phyloP scores from a whole-genome alignment of 2,888 invertebrate genomes.

The Harpalus rufipes region DNA sequence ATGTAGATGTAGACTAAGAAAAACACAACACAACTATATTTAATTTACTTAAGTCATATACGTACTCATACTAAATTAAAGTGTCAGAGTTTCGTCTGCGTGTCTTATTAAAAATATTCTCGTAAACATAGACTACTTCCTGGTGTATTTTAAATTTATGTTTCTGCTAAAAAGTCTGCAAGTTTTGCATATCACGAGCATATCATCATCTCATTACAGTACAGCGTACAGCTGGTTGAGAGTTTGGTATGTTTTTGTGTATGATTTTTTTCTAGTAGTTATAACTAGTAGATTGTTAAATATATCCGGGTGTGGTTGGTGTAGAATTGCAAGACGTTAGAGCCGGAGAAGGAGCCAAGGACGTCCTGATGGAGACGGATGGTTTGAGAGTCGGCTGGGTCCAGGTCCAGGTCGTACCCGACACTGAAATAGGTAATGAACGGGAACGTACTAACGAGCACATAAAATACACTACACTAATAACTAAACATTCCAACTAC shows the following conservation, averaged over 20 bases:
- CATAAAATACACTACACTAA: conserved; percentile 1
- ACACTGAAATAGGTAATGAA: conserved; percentile 49
- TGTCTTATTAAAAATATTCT: background rate
- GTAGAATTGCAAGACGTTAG: conserved; percentile 20
- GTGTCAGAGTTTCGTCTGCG: background rate
- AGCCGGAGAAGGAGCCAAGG: background rate
- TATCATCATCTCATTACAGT: background rate
- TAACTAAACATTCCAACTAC: background rate
- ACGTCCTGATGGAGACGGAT: conserved; percentile 21
- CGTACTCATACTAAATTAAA: no score
- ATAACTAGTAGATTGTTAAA: conserved; percentile 35
- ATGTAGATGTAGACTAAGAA: no score
- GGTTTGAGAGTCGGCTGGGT: background rate
- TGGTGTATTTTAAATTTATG: conserved; percentile 4
- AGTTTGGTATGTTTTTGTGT: no score
- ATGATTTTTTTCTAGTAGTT: conserved; percentile 5
- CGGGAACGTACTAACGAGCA: conserved; percentile 57
- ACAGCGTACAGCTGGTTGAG: background rate
- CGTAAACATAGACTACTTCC: background rate
- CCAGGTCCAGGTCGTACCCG: conserved; percentile 11
- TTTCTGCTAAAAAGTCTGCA: background rate
- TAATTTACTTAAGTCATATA: no score
- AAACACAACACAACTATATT: no score
- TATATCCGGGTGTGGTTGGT: conserved; percentile 58
- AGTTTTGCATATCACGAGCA: background rate